Base-by-base conservation (phyloP, 2,888 invertebrate genomes). In the Drosophila koepferae region DNA sequence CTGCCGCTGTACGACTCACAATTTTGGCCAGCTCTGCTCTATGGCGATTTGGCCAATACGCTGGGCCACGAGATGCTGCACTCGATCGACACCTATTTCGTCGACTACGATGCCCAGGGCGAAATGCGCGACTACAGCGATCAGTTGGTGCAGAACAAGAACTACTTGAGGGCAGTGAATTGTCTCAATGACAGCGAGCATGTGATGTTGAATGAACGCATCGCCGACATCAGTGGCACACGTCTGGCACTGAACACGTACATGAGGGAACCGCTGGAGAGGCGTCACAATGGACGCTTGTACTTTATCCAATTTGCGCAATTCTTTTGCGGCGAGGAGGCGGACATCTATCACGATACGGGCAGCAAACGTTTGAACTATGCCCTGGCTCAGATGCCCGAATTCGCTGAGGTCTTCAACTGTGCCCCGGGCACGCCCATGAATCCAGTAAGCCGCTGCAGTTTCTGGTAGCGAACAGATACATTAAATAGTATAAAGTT, bases 251-350 rank as follows among this genome's bases (percentile, higher is more conserved):
- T 91, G 20, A 74, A 79, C n/a, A 80, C 91, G 5, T 92, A 91
- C 23, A 58, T 84, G 63, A 75, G 63, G 4, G 78, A 82, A 14
- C 73, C 82, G 3, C 14, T 48, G 10, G 64, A 75, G 41, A 51
- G 74, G 0, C 77, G 69, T 36, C 56, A 66, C 36, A 86, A 91
- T 60, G 91, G 89, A 0, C 80, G 72, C 1, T 14, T 91, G 18
- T 91, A 86, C 62, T 91, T 91, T 55, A 64, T 91, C 14, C 92
- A 92, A 46, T 92, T 91, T 28, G 89, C 91, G 9, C 91, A 91
- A 48, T 91, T 92, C 73, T 91, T 92, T 61, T 91, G 91, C 58
- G 91, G 90, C 43, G 78, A 85, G n/a, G 65, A 78, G 54, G 74
- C 76, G 10, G 92, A 92, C 63, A 61, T 63, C 2, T 77, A 54